Evolutionary conservation across 2,113 vertebrate genomes (phyloP).

Genomic region (Rhizomys pruinosus): DNA sequence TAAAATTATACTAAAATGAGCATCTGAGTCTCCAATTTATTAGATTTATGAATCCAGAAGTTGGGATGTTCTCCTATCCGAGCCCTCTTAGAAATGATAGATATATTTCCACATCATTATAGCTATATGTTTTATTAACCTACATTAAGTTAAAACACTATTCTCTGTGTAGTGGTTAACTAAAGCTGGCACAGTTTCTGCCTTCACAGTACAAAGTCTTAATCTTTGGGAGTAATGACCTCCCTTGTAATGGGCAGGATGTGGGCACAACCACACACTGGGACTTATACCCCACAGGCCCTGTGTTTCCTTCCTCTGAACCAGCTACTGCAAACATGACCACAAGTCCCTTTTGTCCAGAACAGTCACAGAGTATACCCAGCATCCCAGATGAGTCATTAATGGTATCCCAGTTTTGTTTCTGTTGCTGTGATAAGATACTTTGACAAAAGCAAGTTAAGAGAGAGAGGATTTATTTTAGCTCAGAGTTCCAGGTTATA

Average conservation of each 20-base stretch:
- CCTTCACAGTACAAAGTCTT: slow-evolving; percentile 3
- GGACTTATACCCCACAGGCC: neutral
- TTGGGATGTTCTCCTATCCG: neutral
- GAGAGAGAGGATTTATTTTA: neutral
- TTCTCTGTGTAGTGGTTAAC: neutral
- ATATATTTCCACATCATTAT: neutral
- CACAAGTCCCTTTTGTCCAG: neutral
- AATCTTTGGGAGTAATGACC: neutral
- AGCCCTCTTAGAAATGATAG: neutral
- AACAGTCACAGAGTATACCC: neutral
- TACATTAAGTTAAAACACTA: neutral
- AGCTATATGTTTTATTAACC: neutral
- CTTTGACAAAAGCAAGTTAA: neutral
- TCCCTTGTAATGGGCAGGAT: neutral
- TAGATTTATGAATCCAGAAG: neutral
- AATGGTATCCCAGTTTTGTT: neutral
- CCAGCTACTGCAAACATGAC: neutral
- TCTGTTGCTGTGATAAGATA: neutral
- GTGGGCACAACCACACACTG: neutral
- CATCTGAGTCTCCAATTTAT: neutral
- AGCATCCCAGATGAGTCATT: no score
- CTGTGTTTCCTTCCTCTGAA: neutral
- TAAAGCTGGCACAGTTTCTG: neutral
- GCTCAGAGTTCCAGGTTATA: neutral
- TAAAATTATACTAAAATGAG: neutral